Percentiles rank a stretch among this genome's conserved stretches.
These are phyloP conservation scores for Protonemura montana DNA, from an alignment of 2,888 invertebrate genomes.

Conservation along the genomic window DNA sequence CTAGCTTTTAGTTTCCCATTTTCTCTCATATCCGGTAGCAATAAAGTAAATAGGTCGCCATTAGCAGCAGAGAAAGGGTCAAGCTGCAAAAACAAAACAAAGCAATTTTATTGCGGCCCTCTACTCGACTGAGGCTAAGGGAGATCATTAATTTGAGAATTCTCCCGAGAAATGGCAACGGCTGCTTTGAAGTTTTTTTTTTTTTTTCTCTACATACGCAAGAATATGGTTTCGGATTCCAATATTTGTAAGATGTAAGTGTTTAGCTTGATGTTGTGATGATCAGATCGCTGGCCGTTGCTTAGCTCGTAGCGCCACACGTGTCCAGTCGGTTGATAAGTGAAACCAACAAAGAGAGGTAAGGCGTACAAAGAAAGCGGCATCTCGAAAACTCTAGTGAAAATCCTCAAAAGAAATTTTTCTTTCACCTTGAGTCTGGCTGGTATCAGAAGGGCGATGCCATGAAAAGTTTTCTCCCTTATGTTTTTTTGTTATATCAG, in stretches of 20 bases:
- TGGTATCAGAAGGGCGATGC: background rate
- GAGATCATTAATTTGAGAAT: too few relatives aligned
- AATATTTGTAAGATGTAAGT: too few relatives aligned
- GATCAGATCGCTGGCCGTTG: too few relatives aligned
- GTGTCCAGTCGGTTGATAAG: too few relatives aligned
- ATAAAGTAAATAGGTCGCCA: constrained; percentile 12
- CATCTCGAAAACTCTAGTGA: background rate
- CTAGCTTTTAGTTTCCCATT: background rate
- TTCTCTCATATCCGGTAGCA: background rate
- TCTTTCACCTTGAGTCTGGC: background rate
- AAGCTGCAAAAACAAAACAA: background rate
- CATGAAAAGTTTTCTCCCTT: background rate
- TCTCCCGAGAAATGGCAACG: too few relatives aligned
- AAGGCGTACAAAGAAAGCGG: background rate
- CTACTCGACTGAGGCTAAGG: background rate
- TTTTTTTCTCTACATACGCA: too few relatives aligned
- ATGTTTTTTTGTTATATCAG: constrained; percentile 12
- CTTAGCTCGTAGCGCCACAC: too few relatives aligned
- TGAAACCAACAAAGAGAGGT: too few relatives aligned
- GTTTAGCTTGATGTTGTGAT: too few relatives aligned
- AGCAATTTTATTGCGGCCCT: background rate
- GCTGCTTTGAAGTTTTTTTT: too few relatives aligned
- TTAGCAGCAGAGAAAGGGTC: background rate
- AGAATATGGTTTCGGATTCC: too few relatives aligned
- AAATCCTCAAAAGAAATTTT: background rate